Evolutionary conservation across 2,797 vertebrate species (phyloP).

Genomic region (Lacerta agilis): DNA sequence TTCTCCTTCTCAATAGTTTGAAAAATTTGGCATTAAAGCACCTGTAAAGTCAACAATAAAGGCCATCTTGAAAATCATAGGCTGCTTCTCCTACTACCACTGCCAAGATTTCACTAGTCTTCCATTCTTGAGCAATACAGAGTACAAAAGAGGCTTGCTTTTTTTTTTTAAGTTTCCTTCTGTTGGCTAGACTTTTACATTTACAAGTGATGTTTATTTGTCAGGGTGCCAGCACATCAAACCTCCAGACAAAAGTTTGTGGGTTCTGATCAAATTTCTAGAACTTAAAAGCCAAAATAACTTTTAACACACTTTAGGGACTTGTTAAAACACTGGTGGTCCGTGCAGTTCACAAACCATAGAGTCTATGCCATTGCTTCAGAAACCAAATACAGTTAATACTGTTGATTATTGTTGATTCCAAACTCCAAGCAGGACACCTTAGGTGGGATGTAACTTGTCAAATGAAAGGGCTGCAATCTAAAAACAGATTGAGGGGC

Average conservation of each 20-base stretch:
- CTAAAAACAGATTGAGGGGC: neutral
- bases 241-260: neutral
- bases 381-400: neutral
- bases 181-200: constrained; percentile 9
- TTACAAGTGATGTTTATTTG: constrained; percentile 17
- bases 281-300: constrained; percentile 21
- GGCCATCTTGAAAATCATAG: neutral
- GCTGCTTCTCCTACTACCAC: neutral
- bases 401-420: neutral
- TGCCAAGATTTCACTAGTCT: neutral
- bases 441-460: neutral
- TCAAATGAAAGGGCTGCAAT: neutral
- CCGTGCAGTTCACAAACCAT: neutral
- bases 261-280: neutral
- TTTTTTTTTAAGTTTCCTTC: constrained; percentile 14
- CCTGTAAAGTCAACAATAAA: neutral
- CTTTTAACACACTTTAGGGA: neutral
- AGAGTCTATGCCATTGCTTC: neutral
- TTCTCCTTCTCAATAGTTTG: neutral
- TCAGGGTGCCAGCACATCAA: constrained; percentile 2
- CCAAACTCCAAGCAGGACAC: neutral
- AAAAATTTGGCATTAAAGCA: neutral
- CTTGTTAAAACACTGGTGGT: neutral
- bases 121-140: neutral
- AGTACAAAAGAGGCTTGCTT: neutral